Evolutionary conservation across 2,113 vertebrate species (phyloP).

Genomic region (Rhinogobius similis): DNA sequence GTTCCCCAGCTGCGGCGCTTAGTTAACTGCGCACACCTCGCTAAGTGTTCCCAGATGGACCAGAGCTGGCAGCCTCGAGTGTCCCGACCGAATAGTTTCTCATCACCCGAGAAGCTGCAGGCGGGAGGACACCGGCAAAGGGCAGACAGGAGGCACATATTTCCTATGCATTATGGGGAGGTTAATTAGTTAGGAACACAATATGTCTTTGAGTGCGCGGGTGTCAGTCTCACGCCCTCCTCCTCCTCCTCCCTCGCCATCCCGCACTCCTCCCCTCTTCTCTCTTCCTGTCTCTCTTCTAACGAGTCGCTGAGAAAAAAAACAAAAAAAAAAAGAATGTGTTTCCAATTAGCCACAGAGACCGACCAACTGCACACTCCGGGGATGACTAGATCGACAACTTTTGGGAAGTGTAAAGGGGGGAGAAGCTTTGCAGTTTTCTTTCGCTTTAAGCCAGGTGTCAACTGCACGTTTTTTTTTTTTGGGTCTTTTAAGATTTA

Average conservation of each 20-base stretch:
- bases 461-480: too few relatives aligned
- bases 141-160: slow-evolving; percentile 45
- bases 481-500: too few relatives aligned
- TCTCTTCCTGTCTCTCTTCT: slow-evolving; percentile 47
- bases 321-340: slow-evolving; percentile 68
- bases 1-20: slow-evolving; percentile 23
- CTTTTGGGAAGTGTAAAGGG: neutral
- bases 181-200: slow-evolving; percentile 58
- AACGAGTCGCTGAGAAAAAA: slow-evolving; percentile 57
- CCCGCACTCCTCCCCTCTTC: slow-evolving; percentile 27
- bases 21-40: slow-evolving; percentile 56
- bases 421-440: too few relatives aligned
- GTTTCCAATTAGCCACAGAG: slow-evolving; percentile 73
- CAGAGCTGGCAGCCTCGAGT: slow-evolving; percentile 31
- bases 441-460: too few relatives aligned
- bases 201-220: slow-evolving; percentile 49
- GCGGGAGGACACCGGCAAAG: slow-evolving; percentile 6
- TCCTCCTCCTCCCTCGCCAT: slow-evolving; percentile 14
- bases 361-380: slow-evolving; percentile 31
- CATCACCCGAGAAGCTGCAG: slow-evolving; percentile 32
- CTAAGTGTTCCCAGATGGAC: slow-evolving; percentile 66
- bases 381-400: slow-evolving; percentile 15
- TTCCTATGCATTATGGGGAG: slow-evolving; percentile 35
- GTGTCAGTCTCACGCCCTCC: slow-evolving; percentile 35
- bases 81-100: slow-evolving; percentile 35